Evolutionary conservation across 2,888 invertebrate genomes (phyloP).

Genomic region (Drosophila parthenogenetica): DNA sequence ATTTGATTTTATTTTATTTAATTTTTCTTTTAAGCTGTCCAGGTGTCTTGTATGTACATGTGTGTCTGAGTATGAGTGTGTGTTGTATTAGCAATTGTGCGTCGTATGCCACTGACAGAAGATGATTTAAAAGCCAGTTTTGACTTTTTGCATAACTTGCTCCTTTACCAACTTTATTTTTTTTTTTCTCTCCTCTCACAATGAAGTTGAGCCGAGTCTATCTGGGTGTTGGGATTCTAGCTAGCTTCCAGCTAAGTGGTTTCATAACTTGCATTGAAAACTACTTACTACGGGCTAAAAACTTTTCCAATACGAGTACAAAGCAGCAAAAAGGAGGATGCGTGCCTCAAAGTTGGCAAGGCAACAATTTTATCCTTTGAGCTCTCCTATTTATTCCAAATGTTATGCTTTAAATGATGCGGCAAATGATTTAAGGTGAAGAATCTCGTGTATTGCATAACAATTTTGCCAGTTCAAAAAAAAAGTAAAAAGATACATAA

Average conservation of each 20-base stretch:
- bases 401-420: slow-evolving; percentile 45
- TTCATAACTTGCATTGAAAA: slow-evolving; percentile 61
- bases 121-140: slow-evolving; percentile 68
- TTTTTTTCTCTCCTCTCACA: slow-evolving; percentile 29
- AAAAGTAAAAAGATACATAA: slow-evolving; percentile 1
- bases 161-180: slow-evolving; percentile 9
- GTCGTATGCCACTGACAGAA: slow-evolving; percentile 60
- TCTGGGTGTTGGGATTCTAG: background rate
- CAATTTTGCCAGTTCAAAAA: slow-evolving; percentile 36
- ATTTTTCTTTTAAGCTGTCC: slow-evolving; percentile 48
- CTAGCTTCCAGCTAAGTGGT: slow-evolving; percentile 56
- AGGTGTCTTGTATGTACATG: slow-evolving; percentile 29
- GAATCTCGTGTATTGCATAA: slow-evolving; percentile 58
- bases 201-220: slow-evolving; percentile 29
- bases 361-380: slow-evolving; percentile 17
- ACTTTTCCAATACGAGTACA: slow-evolving; percentile 56
- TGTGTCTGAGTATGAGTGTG: slow-evolving; percentile 1
- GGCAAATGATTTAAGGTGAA: slow-evolving; percentile 67
- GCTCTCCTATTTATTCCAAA: slow-evolving; percentile 9
- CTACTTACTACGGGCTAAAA: slow-evolving; percentile 45
- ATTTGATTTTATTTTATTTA: slow-evolving; percentile 48
- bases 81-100: slow-evolving; percentile 42
- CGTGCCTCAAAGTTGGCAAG: slow-evolving; percentile 22
- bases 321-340: slow-evolving; percentile 34
- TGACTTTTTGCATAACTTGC: slow-evolving; percentile 51